Base-by-base conservation (phyloP, 2,888 invertebrate species). In the Heliconius hortense region DNA sequence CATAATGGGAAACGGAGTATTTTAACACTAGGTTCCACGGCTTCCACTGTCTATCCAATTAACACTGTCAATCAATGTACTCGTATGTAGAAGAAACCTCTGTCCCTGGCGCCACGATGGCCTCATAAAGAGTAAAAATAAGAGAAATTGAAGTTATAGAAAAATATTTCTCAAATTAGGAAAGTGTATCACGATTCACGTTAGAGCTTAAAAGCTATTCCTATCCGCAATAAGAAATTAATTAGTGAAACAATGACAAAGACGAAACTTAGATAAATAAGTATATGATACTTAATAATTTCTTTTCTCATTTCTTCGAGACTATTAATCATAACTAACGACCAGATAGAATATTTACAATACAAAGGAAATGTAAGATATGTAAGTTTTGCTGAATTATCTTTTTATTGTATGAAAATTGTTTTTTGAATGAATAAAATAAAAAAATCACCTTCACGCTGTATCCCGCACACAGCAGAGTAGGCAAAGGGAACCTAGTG, bases 221-320 rank as follows among this genome's bases (percentile, higher is more conserved):
- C 15, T n/a, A 59, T 24, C 26, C 26, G 24, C 4, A 13, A 60
- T 24, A 60, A 24, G 35, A 35, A 39, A 66, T 39, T 39, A 66
- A 66, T 66, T 66, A 66, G 39, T 66, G 63, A n/a, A 66, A n/a
- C 39, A 15, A 39, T 66, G 66, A 66, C 39, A 66, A 24, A 66
- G 66, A 43, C 39, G 39, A 43, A 24, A 43, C 66, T 24, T 15
- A 66, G 39, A 66, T 24, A 43, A 66, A 39, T 66, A 66, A 66
- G 39, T 39, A 64, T 2, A 66, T 24, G 66, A 66, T 24, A 39
- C 39, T 64, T n/a, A 43, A 66, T 35, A 39, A 66, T 66, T 66
- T 66, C 39, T 66, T 66, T 64, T 66, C 35, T 43, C 39, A 66
- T 39, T 66, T 66, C 66, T 24, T 43, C 24, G 39, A 43, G 39